phyloP scores from a whole-genome alignment of 1,140 invertebrate species.

The Papilio aristodemus region DNA sequence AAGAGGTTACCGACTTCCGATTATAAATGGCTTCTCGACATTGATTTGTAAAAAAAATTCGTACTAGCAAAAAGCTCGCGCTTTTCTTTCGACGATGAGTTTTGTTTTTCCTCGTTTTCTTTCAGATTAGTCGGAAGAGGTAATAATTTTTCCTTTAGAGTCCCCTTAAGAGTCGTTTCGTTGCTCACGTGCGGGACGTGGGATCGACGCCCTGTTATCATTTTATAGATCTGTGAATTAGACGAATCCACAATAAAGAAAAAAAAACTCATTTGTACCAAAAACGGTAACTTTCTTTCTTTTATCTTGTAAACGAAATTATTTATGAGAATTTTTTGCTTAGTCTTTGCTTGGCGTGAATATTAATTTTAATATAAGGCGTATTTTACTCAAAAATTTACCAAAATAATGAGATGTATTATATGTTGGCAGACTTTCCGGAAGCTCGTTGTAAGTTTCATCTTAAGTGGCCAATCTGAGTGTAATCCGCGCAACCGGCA shows the following conservation, averaged over 20 bases:
- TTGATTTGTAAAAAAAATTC: constrained; percentile 45
- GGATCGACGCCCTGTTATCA: constrained; percentile 23
- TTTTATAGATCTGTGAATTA: constrained; percentile 29
- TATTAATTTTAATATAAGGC: too few relatives aligned
- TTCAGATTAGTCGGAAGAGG: constrained; percentile 50
- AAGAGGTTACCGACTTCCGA: constrained; percentile 27
- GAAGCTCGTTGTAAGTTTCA: background rate
- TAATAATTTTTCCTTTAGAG: constrained; percentile 58
- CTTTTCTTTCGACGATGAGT: constrained; percentile 41
- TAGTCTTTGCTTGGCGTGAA: background rate
- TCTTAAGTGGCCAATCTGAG: constrained; percentile 9
- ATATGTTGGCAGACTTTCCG: background rate
- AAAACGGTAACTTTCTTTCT: background rate
- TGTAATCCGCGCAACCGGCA: constrained; percentile 3
- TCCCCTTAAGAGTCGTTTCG: constrained; percentile 51
- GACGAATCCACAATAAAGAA: constrained; percentile 20
- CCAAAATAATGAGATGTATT: background rate
- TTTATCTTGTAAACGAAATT: background rate
- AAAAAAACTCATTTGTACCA: constrained; percentile 5
- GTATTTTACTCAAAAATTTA: too few relatives aligned
- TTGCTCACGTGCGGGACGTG: constrained; percentile 23
- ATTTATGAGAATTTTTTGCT: background rate
- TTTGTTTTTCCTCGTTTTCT: constrained; percentile 53
- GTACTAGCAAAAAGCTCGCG: constrained; percentile 41
- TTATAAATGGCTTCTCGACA: constrained; percentile 35